A percentile compares a stretch with the other conserved stretches of the same genome.
These are phyloP conservation scores for Micromys minutus DNA, from an alignment of 2,113 vertebrate genomes.

Conservation along the genomic window DNA sequence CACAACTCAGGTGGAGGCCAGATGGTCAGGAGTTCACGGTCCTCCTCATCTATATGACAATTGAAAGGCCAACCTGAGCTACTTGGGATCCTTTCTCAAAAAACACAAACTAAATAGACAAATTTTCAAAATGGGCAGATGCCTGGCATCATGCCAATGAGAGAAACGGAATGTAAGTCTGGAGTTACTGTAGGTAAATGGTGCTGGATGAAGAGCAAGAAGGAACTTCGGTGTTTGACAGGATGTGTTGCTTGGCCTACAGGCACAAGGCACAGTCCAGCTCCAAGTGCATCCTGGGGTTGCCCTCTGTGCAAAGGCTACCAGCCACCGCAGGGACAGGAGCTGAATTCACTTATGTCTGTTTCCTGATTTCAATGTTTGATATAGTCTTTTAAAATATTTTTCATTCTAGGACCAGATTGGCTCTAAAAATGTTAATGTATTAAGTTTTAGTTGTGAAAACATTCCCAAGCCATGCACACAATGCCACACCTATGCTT, in stretches of 20 bases:
- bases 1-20: not conserved
- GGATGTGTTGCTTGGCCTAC: not conserved
- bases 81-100: not conserved
- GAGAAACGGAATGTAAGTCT: not conserved
- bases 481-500: accelerated
- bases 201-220: accelerated
- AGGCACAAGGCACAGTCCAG: not conserved
- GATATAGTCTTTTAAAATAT: not conserved
- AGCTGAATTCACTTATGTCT: too few relatives aligned
- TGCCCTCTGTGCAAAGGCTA: not conserved
- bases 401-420: not conserved
- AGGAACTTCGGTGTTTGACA: not conserved
- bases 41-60: not conserved
- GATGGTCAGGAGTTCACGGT: not conserved
- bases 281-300: accelerated
- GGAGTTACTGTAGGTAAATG: not conserved
- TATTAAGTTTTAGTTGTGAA: not conserved
- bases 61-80: not conserved
- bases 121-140: not conserved
- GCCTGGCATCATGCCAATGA: not conserved
- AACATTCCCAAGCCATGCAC: not conserved
- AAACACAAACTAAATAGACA: not conserved
- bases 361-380: not conserved
- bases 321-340: too few relatives aligned
- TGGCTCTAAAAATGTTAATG: not conserved